Evolutionary conservation across 1,140 invertebrate species (phyloP), one percentile per base, ranked within the genome.

Genomic region (Elysia chlorotica): DNA sequence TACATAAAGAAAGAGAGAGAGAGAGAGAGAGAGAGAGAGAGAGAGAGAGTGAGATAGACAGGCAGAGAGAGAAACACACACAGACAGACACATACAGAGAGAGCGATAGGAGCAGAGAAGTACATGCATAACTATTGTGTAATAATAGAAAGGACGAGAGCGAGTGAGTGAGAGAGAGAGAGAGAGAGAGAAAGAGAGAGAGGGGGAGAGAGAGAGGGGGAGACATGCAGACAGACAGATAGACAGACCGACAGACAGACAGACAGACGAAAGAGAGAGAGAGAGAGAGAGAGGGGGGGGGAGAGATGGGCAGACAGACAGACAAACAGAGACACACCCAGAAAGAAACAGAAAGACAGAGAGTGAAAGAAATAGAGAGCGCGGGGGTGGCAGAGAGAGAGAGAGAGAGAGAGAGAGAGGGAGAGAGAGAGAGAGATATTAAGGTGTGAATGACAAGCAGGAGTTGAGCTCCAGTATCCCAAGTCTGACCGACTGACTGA

Each of bases 201-300:
- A 48, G 41, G 56, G 23, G 10, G n/a, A 19, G 6, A 62, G 59
- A 62, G 14, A 37, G 31, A 30, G 59, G 6, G 21, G 63, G n/a
- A n/a, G n/a, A n/a, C n/a, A n/a, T n/a, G n/a, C n/a, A n/a, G n/a
- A n/a, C n/a, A n/a, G n/a, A n/a, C n/a, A n/a, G n/a, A n/a, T n/a
- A n/a, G n/a, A n/a, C n/a, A n/a, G n/a, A n/a, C n/a, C n/a, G n/a
- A n/a, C n/a, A n/a, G n/a, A n/a, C n/a, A n/a, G n/a, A n/a, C n/a
- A n/a, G n/a, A n/a, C n/a, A n/a, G 19, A 38, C 28, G 36, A 23
- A 38, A 19, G 30, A 5, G 19, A 5, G 5, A 2, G 28, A 62
- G 4, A 62, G 59, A 62, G 19, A 62, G 59, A 30, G 59, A 62
- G 59, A 30, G 59, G 31, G n/a, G 31, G 59, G 31, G 59, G n/a